Percentiles rank a stretch among this genome's conserved stretches.
Conservation (phyloP, 2,797 vertebrate genomes). For the Tenualosa ilisha region DNA sequence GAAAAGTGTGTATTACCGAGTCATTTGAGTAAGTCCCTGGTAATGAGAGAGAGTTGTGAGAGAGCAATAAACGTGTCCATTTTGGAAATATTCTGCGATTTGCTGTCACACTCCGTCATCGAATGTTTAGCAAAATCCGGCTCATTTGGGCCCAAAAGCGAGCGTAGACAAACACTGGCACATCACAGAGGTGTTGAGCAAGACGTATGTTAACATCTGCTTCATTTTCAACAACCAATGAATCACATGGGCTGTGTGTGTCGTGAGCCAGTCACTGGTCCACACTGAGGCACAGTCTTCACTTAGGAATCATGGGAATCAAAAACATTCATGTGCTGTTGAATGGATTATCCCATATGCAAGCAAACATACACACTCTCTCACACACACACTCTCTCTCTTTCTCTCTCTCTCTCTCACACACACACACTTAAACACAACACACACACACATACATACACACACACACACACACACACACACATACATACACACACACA, state of each 20-base stretch:
- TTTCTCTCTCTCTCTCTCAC: too few species aligned
- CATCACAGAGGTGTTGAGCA: constrained; percentile 49
- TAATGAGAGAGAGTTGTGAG: too few species aligned
- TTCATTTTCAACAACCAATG: constrained; percentile 68
- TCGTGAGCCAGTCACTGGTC: constrained; percentile 54
- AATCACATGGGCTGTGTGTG: constrained; percentile 66
- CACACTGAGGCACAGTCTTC: constrained; percentile 69
- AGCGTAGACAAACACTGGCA: constrained; percentile 37
- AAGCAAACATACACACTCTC: neutral
- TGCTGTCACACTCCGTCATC: neutral
- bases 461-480: neutral
- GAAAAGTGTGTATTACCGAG: too few species aligned
- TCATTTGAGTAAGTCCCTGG: too few species aligned
- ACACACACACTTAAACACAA: too few species aligned
- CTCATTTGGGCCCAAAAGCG: neutral
- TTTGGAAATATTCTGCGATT: too few species aligned
- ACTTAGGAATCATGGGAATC: constrained; percentile 52
- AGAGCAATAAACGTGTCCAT: too few species aligned
- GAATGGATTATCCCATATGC: neutral
- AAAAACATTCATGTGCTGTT: constrained; percentile 55
- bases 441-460: neutral
- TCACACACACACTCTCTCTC: too few species aligned
- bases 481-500: too few species aligned
- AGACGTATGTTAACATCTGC: constrained; percentile 73
- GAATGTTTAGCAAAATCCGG: neutral